These are phyloP conservation scores for Oryctes rhinoceros DNA, from an alignment of 1,140 invertebrate species.

Conservation along the genomic window DNA sequence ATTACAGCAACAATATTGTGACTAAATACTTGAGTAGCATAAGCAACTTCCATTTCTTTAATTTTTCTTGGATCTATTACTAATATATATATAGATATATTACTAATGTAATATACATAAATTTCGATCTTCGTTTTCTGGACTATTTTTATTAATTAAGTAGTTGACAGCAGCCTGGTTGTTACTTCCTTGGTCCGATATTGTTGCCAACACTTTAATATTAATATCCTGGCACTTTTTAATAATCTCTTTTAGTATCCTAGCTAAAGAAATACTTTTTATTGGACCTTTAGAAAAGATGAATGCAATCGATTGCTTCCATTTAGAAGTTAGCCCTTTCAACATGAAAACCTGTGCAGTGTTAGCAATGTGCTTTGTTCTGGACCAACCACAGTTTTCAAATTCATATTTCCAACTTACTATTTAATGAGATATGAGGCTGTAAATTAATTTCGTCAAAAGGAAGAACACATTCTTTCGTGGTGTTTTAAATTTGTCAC, in stretches of 20 bases:
- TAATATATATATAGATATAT: too few species aligned
- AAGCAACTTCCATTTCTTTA: conserved; percentile 29
- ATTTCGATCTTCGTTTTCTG: background rate
- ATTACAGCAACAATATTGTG: conserved; percentile 23
- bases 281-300: too few species aligned
- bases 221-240: conserved; percentile 48
- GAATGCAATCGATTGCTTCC: too few species aligned
- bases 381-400: too few species aligned
- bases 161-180: conserved; percentile 53
- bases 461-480: too few species aligned
- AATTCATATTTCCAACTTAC: too few species aligned
- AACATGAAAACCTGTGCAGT: too few species aligned
- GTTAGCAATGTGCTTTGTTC: too few species aligned
- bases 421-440: too few species aligned
- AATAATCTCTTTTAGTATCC: conserved; percentile 48
- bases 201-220: conserved; percentile 43
- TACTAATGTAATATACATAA: conserved; percentile 42
- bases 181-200: conserved; percentile 54
- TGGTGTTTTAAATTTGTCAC: too few species aligned
- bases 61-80: conserved; percentile 33
- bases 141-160: background rate
- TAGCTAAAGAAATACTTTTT: conserved; percentile 41
- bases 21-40: conserved; percentile 35
- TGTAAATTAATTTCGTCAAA: too few species aligned
- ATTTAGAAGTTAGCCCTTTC: too few species aligned